phyloP scores from a whole-genome alignment of 2,797 vertebrate genomes.

The Morus bassanus region DNA sequence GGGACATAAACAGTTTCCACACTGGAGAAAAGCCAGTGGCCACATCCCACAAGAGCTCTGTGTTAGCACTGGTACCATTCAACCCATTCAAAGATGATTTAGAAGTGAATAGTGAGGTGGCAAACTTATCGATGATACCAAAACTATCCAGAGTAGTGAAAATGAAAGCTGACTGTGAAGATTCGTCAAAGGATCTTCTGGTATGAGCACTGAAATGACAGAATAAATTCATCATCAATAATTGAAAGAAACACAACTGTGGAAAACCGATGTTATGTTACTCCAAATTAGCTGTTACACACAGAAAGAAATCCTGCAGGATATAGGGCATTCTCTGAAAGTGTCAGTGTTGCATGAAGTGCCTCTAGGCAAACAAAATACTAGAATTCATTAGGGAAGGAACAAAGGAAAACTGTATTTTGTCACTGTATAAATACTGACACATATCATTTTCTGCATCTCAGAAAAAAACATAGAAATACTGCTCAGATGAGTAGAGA shows the following conservation, averaged over 20 bases:
- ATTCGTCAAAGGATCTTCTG: not conserved
- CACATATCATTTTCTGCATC: rapidly evolving
- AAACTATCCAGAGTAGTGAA: not conserved
- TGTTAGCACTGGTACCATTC: not conserved
- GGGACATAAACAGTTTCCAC: not conserved
- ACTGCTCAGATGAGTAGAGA: not conserved
- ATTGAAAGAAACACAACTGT: not conserved
- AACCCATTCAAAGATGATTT: not conserved
- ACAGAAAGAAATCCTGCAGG: not conserved
- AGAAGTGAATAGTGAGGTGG: not conserved
- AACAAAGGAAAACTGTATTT: not conserved
- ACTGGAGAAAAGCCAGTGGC: not conserved
- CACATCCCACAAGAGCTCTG: not conserved
- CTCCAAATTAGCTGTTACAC: not conserved
- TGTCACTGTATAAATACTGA: not conserved
- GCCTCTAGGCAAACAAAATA: not conserved
- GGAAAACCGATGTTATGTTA: not conserved
- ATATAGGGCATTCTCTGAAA: not conserved
- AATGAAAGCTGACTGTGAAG: not conserved
- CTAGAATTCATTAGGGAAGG: not conserved
- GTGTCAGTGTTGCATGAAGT: not conserved
- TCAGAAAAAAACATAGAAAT: not conserved
- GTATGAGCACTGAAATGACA: not conserved
- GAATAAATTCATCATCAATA: not conserved
- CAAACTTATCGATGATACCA: not conserved